Base-by-base conservation (phyloP, 2,797 vertebrate species). In the Uromys caudimaculatus region DNA sequence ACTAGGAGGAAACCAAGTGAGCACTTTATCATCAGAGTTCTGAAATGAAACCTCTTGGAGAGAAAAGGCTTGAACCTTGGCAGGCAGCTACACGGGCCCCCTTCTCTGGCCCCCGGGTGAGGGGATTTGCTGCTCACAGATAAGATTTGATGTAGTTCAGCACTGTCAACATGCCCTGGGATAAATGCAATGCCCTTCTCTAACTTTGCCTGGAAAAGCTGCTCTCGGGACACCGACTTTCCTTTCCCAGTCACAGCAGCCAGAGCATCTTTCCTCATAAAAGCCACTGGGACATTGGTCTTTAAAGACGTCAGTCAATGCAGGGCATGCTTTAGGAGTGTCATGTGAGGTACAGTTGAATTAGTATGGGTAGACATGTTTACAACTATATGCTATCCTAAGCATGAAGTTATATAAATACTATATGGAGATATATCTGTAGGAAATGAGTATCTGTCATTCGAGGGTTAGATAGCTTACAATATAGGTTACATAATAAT, bases 121-220 rank as follows among this genome's bases (percentile, higher is more conserved):
- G 91, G 86, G 88, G 94, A 96, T 97, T 96, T 94, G 58, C 93
- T 95, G 94, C 89, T 96, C 17, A 67, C 44, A 96, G 97, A 96
- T 97, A 97, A 97, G 91, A 96, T 82, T 93, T 6, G 5, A 23
- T 13, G 54, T 16, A 91, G 91, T 97, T 96, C 92, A 88, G 91
- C 71, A 35, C 32, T 97, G 97, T 97, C 96, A 97, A 9, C 93
- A 90, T 41, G 11, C 27, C 50, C 54, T 88, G 47, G 92, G 95
- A 95, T 79, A 60, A 96, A 88, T 23, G 73, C 56, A 52, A 89
- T 93, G 92, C 35, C 96, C 83, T 95, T 96, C 85, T 62, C 76
- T 92, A 67, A 96, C 94, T 94, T 92, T 95, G 85, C 85, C 62
- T 47, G 84, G n/a, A 94, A 90, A 94, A 92, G 12, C 5, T 79